Conservation (phyloP, 2,113 vertebrate species). For the Trochalopteron elliotii region DNA sequence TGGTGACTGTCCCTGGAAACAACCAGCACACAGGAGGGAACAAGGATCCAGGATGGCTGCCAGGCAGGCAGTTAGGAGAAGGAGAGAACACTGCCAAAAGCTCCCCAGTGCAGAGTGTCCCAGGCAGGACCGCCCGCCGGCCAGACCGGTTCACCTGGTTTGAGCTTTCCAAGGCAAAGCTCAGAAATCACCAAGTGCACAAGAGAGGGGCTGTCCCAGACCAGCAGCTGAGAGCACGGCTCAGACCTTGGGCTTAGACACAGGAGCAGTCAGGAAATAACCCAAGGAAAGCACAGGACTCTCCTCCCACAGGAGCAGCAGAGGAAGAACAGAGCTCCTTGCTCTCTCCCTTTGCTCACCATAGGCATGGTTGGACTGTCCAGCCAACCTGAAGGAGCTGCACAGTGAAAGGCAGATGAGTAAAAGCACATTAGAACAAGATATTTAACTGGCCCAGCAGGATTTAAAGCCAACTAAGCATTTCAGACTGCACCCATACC, state of each 20-base stretch:
- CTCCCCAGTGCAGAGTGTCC: background rate
- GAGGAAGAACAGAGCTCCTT: background rate
- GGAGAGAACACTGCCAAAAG: background rate
- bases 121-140: background rate
- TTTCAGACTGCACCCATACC: background rate
- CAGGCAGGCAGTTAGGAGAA: background rate
- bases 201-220: background rate
- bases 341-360: background rate
- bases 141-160: slow-evolving; percentile 62
- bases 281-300: background rate
- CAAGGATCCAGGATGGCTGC: background rate
- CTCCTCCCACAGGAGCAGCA: background rate
- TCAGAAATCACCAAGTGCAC: background rate
- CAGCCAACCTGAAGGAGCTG: background rate
- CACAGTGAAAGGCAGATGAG: background rate
- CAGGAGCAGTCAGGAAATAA: accelerated
- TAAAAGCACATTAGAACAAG: background rate
- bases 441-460: slow-evolving; percentile 5
- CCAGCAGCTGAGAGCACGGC: background rate
- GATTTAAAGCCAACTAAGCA: slow-evolving; percentile 27
- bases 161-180: background rate
- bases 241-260: background rate
- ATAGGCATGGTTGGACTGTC: background rate
- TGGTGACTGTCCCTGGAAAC: background rate
- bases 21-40: accelerated